Percentiles rank a stretch among this genome's conserved stretches.
These are phyloP conservation scores for Ambastaia sidthimunki DNA, from an alignment of 2,797 vertebrate species.

Conservation along the genomic window DNA sequence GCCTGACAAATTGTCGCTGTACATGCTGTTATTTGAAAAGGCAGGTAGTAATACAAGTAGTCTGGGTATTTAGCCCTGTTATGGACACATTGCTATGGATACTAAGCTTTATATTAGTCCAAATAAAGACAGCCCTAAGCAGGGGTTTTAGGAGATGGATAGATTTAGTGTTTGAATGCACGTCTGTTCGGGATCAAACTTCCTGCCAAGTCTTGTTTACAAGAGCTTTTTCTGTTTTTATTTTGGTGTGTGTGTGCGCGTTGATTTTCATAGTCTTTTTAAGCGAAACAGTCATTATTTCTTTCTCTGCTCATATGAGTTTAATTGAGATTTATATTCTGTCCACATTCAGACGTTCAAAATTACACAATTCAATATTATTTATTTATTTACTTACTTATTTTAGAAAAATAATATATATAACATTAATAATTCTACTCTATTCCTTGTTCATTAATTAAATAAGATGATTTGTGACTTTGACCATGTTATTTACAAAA, in stretches of 20 bases:
- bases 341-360: neutral
- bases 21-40: conserved; percentile 54
- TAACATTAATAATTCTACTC: neutral
- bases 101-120: conserved; percentile 53
- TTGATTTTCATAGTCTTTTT: conserved; percentile 27
- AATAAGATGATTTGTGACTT: neutral
- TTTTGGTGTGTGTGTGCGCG: neutral
- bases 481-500: no score
- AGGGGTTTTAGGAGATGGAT: conserved; percentile 64
- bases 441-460: neutral
- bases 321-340: no score
- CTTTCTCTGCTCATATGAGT: neutral
- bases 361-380: neutral
- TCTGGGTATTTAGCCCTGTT: conserved; percentile 43
- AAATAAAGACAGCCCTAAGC: conserved; percentile 42
- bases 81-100: conserved; percentile 55
- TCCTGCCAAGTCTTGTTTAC: conserved; percentile 17
- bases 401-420: neutral
- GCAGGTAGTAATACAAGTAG: conserved; percentile 41
- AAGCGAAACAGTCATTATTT: conserved; percentile 15
- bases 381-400: no score
- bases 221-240: conserved; percentile 9
- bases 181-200: conserved; percentile 33
- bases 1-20: conserved; percentile 24
- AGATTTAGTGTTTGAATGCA: conserved; percentile 59